Conservation (phyloP, 2,113 vertebrate species). For the Malurus alboscapulatus region DNA sequence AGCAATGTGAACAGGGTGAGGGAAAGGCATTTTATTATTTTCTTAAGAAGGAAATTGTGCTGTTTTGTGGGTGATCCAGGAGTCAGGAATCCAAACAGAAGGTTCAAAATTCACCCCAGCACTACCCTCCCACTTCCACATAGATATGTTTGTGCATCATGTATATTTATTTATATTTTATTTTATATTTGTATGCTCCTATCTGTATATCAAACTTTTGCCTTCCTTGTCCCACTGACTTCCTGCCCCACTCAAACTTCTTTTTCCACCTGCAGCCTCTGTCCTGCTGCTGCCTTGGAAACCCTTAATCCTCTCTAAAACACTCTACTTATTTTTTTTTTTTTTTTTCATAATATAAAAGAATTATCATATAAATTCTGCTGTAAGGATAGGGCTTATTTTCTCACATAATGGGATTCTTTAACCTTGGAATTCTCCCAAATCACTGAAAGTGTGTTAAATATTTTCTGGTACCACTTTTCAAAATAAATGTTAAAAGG, state of each 20-base stretch:
- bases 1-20: rapidly evolving
- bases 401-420: rapidly evolving
- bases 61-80: rapidly evolving
- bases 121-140: neutral
- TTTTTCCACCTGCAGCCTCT: neutral
- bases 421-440: neutral
- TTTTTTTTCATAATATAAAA: neutral
- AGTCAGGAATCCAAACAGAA: neutral
- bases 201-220: neutral
- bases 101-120: rapidly evolving
- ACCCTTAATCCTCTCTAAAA: neutral
- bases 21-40: neutral
- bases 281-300: neutral
- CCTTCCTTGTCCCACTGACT: neutral
- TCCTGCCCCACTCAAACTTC: neutral
- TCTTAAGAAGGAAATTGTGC: neutral
- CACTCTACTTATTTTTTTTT: neutral
- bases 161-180: neutral
- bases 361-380: neutral
- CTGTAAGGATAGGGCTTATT: neutral
- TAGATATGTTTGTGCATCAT: rapidly evolving
- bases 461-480: neutral
- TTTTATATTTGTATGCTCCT: neutral
- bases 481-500: neutral
- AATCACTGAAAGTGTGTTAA: neutral